A percentile compares a stretch with the other conserved stretches of the same genome.
These are phyloP conservation scores for Heliconius charithonia DNA, from an alignment of 2,888 invertebrate species.

Conservation along the genomic window DNA sequence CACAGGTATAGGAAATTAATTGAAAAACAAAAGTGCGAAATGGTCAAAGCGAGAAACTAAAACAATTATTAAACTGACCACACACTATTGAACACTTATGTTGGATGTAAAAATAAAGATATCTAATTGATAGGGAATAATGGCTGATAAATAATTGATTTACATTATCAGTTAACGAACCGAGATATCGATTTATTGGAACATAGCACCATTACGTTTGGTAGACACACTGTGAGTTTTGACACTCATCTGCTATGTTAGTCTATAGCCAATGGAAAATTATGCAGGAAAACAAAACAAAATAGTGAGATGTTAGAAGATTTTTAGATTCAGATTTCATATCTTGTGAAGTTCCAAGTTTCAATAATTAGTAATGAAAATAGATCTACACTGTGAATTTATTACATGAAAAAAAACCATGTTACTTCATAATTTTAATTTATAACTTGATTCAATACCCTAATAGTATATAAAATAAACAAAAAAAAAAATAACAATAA, in stretches of 20 bases:
- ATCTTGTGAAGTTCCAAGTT: neutral
- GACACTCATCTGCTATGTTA: conserved; percentile 42
- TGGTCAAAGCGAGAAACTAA: neutral
- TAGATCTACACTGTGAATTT: neutral
- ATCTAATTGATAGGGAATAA: conserved; percentile 43
- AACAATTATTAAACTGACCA: neutral
- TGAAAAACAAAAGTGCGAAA: neutral
- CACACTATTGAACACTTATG: neutral
- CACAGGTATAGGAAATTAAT: neutral
- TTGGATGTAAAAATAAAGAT: conserved; percentile 43
- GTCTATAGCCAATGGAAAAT: conserved; percentile 19
- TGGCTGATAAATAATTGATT: conserved; percentile 55
- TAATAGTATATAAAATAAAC: neutral
- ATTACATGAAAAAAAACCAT: neutral
- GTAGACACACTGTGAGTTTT: conserved; percentile 58
- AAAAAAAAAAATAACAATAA: neutral
- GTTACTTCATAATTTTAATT: neutral
- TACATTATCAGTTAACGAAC: conserved; percentile 59
- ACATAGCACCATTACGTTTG: conserved; percentile 56
- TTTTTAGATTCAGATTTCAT: neutral
- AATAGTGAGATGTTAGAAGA: neutral
- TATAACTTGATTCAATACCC: neutral
- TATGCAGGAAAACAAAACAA: conserved; percentile 15
- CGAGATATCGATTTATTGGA: conserved; percentile 60
- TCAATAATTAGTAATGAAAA: neutral